Conservation (phyloP, 1,140 invertebrate genomes). For the Hirudo medicinalis region DNA sequence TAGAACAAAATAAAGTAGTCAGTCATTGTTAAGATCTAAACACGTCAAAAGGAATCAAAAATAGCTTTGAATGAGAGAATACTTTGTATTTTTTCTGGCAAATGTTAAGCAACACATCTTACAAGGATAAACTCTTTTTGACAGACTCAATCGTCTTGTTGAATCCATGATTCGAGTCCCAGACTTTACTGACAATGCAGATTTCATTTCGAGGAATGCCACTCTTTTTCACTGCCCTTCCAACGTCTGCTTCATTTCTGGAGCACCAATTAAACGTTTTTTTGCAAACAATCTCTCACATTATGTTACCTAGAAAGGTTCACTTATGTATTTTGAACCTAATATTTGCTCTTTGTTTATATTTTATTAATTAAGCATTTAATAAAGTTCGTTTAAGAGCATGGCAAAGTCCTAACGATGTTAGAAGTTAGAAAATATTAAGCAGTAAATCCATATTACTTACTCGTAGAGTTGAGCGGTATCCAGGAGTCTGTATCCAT, state of each 20-base stretch:
- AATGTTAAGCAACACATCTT: neutral
- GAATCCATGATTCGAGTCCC: constrained; percentile 26
- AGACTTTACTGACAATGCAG: constrained; percentile 31
- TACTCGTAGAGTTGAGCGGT: constrained; percentile 29
- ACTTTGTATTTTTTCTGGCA: too few species aligned
- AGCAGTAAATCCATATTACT: constrained; percentile 4
- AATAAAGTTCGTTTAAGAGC: neutral
- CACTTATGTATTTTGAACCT: neutral
- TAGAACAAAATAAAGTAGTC: constrained; percentile 11
- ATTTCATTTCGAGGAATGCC: constrained; percentile 29
- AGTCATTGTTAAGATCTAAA: neutral
- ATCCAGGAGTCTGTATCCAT: constrained; percentile 29
- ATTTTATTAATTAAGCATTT: neutral
- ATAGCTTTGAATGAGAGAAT: too few species aligned
- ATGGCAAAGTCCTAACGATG: neutral
- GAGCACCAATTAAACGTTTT: neutral
- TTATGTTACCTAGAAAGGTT: neutral
- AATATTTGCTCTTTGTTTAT: neutral
- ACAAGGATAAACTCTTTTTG: constrained; percentile 23
- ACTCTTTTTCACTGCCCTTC: constrained; percentile 25
- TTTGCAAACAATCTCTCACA: neutral
- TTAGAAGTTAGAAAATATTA: constrained; percentile 18
- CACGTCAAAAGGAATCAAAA: constrained; percentile 3
- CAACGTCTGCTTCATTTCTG: constrained; percentile 31
- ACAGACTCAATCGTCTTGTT: constrained; percentile 25